Percentiles rank a stretch among this genome's conserved stretches.
Evolutionary conservation across 2,113 vertebrate species (phyloP).

Genomic region (Siniperca chuatsi): DNA sequence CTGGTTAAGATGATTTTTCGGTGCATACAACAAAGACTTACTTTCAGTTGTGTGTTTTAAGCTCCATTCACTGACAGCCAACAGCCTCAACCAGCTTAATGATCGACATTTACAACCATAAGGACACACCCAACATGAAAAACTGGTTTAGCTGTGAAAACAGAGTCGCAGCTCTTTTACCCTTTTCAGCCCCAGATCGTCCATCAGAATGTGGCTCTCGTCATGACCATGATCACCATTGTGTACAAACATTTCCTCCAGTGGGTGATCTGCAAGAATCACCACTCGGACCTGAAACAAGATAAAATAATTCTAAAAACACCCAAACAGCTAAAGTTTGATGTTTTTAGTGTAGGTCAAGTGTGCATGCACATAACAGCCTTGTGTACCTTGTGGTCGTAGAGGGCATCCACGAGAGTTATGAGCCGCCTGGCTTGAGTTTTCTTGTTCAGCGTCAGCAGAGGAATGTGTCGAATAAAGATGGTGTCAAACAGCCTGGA

Average conservation of each 20-base stretch:
- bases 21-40: not conserved
- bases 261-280: conserved; percentile 87
- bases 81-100: not conserved
- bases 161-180: conserved; percentile 76
- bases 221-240: conserved; percentile 82
- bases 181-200: conserved; percentile 93
- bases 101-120: not conserved
- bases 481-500: conserved; percentile 92
- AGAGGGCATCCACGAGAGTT: conserved; percentile 94
- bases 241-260: conserved; percentile 90
- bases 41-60: conserved; percentile 12
- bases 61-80: not conserved
- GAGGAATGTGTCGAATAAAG: conserved; percentile 93
- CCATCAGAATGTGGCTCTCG: conserved; percentile 91
- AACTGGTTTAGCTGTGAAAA: conserved; percentile 23
- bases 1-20: too few species aligned
- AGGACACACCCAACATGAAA: conserved; percentile 2
- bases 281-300: conserved; percentile 90
- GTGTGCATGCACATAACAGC: not conserved
- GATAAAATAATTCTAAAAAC: not conserved
- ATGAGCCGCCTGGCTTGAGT: conserved; percentile 95
- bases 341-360: too few species aligned
- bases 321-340: not conserved
- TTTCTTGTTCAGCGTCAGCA: conserved; percentile 90
- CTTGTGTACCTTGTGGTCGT: conserved; percentile 92